Evolutionary conservation across 2,888 invertebrate species (phyloP).

Genomic region (Ptilodon capucinus): DNA sequence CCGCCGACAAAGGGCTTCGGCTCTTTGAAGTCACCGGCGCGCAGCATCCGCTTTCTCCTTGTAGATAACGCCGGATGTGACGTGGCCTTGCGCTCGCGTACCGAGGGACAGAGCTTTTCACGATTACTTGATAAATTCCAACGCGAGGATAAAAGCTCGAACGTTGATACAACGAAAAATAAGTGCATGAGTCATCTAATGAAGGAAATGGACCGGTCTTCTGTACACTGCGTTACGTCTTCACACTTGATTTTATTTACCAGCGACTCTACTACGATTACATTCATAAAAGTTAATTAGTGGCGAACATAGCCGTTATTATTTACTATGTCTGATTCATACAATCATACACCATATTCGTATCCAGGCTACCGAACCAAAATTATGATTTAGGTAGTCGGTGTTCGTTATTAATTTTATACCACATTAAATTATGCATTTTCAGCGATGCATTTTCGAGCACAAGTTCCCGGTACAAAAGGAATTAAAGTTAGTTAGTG

Average conservation of each 20-base stretch:
- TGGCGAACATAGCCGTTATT: conserved; percentile 30
- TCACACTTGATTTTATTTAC: conserved; percentile 23
- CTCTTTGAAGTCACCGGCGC: conserved; percentile 66
- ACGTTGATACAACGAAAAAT: conserved; percentile 48
- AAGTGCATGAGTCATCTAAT: conserved; percentile 53
- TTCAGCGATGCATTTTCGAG: conserved; percentile 53
- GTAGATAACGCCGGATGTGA: conserved; percentile 72
- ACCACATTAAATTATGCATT: conserved; percentile 57
- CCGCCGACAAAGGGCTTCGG: conserved; percentile 65
- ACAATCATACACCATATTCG: conserved; percentile 16
- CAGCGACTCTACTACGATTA: conserved; percentile 15
- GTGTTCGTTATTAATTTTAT: conserved; percentile 53
- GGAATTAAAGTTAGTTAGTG: conserved; percentile 36
- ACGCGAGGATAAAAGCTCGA: conserved; percentile 49
- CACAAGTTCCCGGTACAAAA: conserved; percentile 52
- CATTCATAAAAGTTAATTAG: conserved; percentile 32
- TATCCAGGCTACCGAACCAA: conserved; percentile 28
- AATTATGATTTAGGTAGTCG: conserved; percentile 32
- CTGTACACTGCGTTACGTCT: conserved; percentile 20
- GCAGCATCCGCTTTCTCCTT: conserved; percentile 75
- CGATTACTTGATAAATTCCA: conserved; percentile 77
- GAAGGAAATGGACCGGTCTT: conserved; percentile 29
- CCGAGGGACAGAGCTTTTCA: conserved; percentile 72
- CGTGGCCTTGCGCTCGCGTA: conserved; percentile 62
- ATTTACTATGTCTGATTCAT: conserved; percentile 29